Evolutionary conservation across 2,113 vertebrate genomes (phyloP), one percentile per base, ranked within the genome.

Genomic region (Oceanites oceanicus): DNA sequence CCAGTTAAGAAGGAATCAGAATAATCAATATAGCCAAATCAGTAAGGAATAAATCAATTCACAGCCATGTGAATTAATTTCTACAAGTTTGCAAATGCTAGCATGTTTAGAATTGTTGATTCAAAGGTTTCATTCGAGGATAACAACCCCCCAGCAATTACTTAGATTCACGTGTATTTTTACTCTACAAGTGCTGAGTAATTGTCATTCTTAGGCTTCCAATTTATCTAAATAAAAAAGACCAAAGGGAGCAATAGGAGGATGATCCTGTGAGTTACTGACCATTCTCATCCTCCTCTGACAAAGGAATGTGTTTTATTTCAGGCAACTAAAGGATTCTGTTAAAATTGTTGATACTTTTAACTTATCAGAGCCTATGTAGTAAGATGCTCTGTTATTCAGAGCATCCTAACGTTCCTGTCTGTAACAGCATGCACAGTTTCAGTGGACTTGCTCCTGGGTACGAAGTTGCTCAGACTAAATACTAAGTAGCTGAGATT

Each of bases 21-120:
- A 86, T 95, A 96, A 95, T 95, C 94, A 83, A 96, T 92, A 62
- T 44, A 88, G 40, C 63, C 88, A 95, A 91, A 94, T 88, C 67
- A 50, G 85, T 74, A 74, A 94, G 83, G 38, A 83, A 94, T 96
- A 94, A 88, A 95, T 95, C 86, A 82, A 59, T 96, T 85, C 50
- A 27, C 59, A 88, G 50, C 68, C 27, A 7, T 45, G 58, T 73
- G 78, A 90, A 94, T 92, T 91, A 78, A 93, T 96, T 58, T 88
- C 34, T 58, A 59, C 42, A 42, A 53, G 25, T 91, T 85, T 82
- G 40, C 11, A 82, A 71, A 44, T 47, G 65, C 23, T 11, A 1
- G 7, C 86, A 23, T 77, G 56, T 87, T 68, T 50, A 53, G 62
- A 89, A 86, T 86, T 90, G 62, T 89, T 77, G 23, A 92, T 66